Conservation (phyloP, 2,797 vertebrate species). For the Labroides dimidiatus region DNA sequence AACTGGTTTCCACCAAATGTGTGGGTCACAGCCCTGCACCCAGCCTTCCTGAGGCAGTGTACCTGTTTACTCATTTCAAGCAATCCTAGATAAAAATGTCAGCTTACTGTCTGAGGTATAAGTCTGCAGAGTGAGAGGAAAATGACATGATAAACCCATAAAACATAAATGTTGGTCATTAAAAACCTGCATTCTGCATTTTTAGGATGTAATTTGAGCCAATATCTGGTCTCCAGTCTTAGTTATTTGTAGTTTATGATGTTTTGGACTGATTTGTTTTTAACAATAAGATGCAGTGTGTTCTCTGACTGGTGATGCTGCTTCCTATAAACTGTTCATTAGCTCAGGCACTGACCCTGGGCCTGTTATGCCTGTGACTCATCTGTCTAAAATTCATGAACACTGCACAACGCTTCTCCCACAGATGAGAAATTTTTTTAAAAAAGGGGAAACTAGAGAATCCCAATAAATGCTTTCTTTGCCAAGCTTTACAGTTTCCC, state of each 20-base stretch:
- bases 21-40: constrained; percentile 7
- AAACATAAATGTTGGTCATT: constrained; percentile 53
- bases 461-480: constrained; percentile 36
- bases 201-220: constrained; percentile 19
- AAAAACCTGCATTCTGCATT: constrained; percentile 42
- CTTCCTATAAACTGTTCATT: constrained; percentile 53
- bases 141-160: constrained; percentile 55
- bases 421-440: neutral
- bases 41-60: constrained; percentile 23
- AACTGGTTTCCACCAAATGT: neutral
- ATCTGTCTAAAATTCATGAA: constrained; percentile 41
- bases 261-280: constrained; percentile 24
- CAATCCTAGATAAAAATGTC: constrained; percentile 48
- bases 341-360: constrained; percentile 51
- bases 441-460: constrained; percentile 14
- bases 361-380: constrained; percentile 36
- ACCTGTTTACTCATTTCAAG: constrained; percentile 50
- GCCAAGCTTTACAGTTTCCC: constrained; percentile 19
- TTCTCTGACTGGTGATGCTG: constrained; percentile 28
- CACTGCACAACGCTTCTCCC: constrained; percentile 10
- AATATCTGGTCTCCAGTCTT: constrained; percentile 6
- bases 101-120: constrained; percentile 59
- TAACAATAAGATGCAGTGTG: constrained; percentile 3
- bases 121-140: constrained; percentile 54
- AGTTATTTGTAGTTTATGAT: constrained; percentile 9